A percentile compares a stretch with the other conserved stretches of the same genome.
Conservation (phyloP, 2,888 invertebrate species). For the Macrophya annulata region DNA sequence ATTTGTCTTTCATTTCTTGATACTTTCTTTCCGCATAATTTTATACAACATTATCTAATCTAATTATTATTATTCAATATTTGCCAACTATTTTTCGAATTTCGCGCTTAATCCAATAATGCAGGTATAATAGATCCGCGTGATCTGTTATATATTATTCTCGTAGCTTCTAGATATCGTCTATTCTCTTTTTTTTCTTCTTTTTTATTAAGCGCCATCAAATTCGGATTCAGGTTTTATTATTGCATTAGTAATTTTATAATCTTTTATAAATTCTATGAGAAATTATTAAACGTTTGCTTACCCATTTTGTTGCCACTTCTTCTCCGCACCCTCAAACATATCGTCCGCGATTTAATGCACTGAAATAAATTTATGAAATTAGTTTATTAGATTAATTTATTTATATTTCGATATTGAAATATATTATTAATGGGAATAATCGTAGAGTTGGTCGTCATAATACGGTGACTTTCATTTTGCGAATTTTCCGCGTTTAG, state of each 20-base stretch:
- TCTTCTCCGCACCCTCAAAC: constrained; percentile 94
- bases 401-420: neutral
- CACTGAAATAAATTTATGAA: constrained; percentile 86
- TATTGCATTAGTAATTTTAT: neutral
- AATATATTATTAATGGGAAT: neutral
- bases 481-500: neutral
- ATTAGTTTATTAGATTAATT: neutral
- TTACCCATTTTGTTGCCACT: constrained; percentile 94
- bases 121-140: neutral
- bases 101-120: neutral
- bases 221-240: neutral
- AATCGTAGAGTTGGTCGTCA: neutral
- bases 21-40: neutral
- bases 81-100: neutral
- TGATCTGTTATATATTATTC: neutral
- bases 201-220: neutral
- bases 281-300: constrained; percentile 77
- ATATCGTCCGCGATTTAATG: constrained; percentile 97
- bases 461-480: neutral
- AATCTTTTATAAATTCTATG: neutral
- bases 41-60: too few relatives aligned
- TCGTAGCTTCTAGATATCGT: too few relatives aligned
- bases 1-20: neutral
- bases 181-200: neutral
- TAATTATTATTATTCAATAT: neutral